Evolutionary conservation across 2,888 invertebrate species (phyloP).

Genomic region (Antheraea assamensis): DNA sequence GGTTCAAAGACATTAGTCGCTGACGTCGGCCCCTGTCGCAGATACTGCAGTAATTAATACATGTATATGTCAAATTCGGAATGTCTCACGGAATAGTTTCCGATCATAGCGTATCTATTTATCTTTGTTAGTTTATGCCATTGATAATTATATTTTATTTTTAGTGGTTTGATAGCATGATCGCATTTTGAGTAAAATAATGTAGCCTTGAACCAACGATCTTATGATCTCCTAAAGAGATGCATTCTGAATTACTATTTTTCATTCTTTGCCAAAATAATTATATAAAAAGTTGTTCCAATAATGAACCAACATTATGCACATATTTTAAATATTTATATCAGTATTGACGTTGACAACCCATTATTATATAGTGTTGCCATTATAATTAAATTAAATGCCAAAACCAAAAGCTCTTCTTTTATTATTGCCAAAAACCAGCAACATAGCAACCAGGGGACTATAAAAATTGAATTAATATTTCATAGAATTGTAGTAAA

Average conservation of each 20-base stretch:
- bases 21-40: constrained; percentile 61
- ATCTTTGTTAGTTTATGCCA: neutral
- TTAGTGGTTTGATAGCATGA: neutral
- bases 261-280: neutral
- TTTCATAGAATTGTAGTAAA: no score
- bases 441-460: no score
- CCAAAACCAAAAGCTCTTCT: no score
- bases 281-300: neutral
- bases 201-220: neutral
- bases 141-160: neutral
- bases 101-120: constrained; percentile 47
- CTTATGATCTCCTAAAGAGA: neutral
- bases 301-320: neutral
- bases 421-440: no score
- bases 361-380: no score
- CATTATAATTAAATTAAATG: no score
- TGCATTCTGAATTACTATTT: no score
- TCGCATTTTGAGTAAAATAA: neutral
- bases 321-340: neutral
- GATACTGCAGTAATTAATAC: constrained; percentile 42
- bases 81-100: constrained; percentile 59
- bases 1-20: constrained; percentile 59
- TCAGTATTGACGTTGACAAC: neutral
- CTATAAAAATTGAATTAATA: no score
- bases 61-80: constrained; percentile 63